phyloP scores from a whole-genome alignment of 2,797 vertebrate species.

The Melanotaenia trifasciata region DNA sequence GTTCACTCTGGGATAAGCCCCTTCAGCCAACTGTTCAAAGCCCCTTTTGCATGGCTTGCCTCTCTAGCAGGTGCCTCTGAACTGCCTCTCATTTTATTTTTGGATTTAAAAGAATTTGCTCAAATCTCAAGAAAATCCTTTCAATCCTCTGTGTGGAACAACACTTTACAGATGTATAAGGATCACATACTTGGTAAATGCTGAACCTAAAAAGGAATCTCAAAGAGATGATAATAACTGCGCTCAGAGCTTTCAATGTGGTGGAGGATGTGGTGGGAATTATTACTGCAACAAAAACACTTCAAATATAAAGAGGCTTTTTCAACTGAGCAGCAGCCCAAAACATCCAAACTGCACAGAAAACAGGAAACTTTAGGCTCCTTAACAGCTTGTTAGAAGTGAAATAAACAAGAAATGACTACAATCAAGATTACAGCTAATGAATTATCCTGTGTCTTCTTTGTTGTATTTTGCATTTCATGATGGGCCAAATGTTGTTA shows the following conservation, averaged over 20 bases:
- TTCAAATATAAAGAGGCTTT: not conserved
- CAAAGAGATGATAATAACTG: not conserved
- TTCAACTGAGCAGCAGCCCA: not conserved
- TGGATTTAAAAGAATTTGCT: slow-evolving; percentile 43
- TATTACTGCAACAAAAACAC: not conserved
- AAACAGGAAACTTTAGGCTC: not conserved
- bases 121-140: slow-evolving; percentile 42
- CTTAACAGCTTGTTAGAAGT: not conserved
- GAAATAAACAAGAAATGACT: no score
- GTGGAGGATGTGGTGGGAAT: not conserved
- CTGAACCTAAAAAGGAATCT: slow-evolving; percentile 29
- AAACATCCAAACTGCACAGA: not conserved
- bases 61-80: slow-evolving; percentile 6
- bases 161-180: slow-evolving; percentile 24
- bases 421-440: no score
- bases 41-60: slow-evolving; percentile 40
- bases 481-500: no score
- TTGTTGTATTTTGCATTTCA: no score
- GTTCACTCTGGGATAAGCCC: slow-evolving; percentile 42
- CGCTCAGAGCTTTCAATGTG: not conserved
- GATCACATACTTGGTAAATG: slow-evolving; percentile 32
- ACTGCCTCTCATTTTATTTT: slow-evolving; percentile 40
- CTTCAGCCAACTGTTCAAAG: slow-evolving; percentile 58
- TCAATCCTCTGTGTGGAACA: slow-evolving; percentile 37
- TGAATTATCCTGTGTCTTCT: no score